phyloP scores from a whole-genome alignment of 2,888 invertebrate species.

The Melitaea athalia region DNA sequence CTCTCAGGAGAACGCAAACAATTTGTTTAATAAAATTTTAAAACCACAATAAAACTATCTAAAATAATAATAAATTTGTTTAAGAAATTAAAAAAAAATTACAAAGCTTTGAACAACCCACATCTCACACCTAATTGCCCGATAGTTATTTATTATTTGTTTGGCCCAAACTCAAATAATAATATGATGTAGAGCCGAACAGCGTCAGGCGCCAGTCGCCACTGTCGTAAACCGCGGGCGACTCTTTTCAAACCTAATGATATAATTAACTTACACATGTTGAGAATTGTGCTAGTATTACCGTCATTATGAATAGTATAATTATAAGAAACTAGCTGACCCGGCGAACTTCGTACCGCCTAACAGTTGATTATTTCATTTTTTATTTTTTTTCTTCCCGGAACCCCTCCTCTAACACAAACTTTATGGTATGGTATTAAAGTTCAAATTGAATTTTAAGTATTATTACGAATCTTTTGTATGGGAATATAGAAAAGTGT shows the following conservation, averaged over 20 bases:
- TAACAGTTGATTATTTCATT: no score
- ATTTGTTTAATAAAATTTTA: no score
- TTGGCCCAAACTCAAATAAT: constrained; percentile 73
- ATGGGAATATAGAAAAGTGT: no score
- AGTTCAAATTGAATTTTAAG: no score
- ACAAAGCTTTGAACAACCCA: constrained; percentile 14
- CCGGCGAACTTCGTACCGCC: no score
- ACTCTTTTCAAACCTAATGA: constrained; percentile 42
- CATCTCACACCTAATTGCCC: constrained; percentile 25
- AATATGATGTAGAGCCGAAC: constrained; percentile 67
- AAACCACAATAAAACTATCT: no score
- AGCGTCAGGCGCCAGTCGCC: constrained; percentile 67
- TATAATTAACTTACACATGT: constrained; percentile 38
- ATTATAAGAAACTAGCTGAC: no score
- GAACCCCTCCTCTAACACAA: no score
- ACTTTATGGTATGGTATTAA: no score
- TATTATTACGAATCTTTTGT: no score
- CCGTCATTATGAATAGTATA: background rate
- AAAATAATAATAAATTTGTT: background rate
- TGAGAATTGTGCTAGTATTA: background rate
- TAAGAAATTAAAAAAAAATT: constrained; percentile 13
- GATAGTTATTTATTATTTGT: constrained; percentile 45
- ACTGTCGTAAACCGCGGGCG: constrained; percentile 58
- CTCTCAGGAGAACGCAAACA: no score
- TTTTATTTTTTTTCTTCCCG: no score